Base-by-base conservation (phyloP, 2,113 vertebrate species). In the Pelvicachromis taeniatus region DNA sequence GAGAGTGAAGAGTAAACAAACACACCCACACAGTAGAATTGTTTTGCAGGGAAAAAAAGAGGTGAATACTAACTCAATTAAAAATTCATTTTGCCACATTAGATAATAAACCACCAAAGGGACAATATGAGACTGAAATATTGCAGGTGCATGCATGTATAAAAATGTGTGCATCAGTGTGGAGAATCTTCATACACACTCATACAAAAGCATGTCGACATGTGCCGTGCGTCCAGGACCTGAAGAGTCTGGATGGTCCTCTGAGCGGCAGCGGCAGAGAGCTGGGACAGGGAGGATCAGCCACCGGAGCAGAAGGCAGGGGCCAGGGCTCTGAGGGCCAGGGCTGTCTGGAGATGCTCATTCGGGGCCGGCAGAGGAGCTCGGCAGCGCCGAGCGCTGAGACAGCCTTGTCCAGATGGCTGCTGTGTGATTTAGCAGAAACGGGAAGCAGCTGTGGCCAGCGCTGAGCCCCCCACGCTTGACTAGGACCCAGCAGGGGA, bases 391-490 rank as follows among this genome's bases (percentile, higher is more conserved):
- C 48, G 19, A 3, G 40, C 54, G 93, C 81, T 89, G 94, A 94
- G 94, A 95, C 95, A 91, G 91, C 92, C 91, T 90, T 87, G 87
- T 95, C 95, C 97, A 98, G 97, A 97, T 97, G 96, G 97, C 90
- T 90, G 91, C 93, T 94, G 93, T 93, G 95, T 96, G 95, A 97
- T 96, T 97, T 78, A 94, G 95, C 93, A 95, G 95, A 96, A 97
- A 97, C 94, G 96, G 97, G 97, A 98, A 98, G 96, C 97, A 98
- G 98, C 97, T 98, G 97, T 93, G 94, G 95, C 95, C 95, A 93
- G 95, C 13, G 56, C 81, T 87, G 85, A 89, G 94, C 91, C 96
- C 94, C 94, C 92, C 94, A 96, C 88, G 96, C 97, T 96, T 97
- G 96, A 96, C 95, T 95, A 94, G 97, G 97, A 97, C 96, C 96